Percentiles rank a stretch among this genome's conserved stretches.
These are phyloP conservation scores for Gallinago media DNA, from an alignment of 2,113 vertebrate genomes.

Conservation along the genomic window DNA sequence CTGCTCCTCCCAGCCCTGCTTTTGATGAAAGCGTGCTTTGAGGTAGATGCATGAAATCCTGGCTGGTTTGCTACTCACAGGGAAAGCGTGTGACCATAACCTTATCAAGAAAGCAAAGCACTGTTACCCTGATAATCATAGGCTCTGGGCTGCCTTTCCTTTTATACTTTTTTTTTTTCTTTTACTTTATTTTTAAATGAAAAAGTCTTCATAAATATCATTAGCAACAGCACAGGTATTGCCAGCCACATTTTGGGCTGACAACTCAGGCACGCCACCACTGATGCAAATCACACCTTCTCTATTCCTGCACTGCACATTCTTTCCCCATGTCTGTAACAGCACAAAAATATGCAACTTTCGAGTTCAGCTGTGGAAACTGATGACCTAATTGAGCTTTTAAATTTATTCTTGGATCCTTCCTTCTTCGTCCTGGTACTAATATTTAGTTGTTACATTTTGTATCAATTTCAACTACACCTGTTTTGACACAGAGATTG, in stretches of 20 bases:
- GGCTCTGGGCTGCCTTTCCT: neutral
- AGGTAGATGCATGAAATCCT: neutral
- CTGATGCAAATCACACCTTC: neutral
- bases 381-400: neutral
- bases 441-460: neutral
- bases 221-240: neutral
- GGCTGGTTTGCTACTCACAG: neutral
- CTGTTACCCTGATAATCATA: neutral
- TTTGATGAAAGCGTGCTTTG: neutral
- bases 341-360: neutral
- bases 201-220: neutral
- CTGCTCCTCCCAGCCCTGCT: neutral
- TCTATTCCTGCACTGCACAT: neutral
- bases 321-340: neutral
- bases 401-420: neutral
- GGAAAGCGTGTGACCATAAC: fast-evolving
- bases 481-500: neutral
- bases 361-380: neutral
- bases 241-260: neutral
- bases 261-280: neutral
- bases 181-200: neutral
- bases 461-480: neutral
- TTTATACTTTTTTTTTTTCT: neutral
- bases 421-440: neutral
- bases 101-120: neutral